Evolutionary conservation across 2,888 invertebrate species (phyloP).

Genomic region (Phengaris alcon): DNA sequence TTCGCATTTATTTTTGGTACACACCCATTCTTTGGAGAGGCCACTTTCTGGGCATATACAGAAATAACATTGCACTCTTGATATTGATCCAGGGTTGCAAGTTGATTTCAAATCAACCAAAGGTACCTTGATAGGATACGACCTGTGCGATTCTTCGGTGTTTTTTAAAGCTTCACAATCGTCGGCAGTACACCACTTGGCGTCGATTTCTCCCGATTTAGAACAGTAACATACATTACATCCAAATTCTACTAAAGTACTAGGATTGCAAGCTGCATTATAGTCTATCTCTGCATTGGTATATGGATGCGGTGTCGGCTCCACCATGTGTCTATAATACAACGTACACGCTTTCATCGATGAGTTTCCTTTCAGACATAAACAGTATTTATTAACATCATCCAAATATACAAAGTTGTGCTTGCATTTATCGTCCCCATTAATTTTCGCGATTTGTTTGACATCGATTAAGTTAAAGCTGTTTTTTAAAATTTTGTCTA

Average conservation of each 20-base stretch:
- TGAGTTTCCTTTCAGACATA: slow-evolving; percentile 55
- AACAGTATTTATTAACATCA: slow-evolving; percentile 54
- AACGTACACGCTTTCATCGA: slow-evolving; percentile 54
- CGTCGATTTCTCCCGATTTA: slow-evolving; percentile 60
- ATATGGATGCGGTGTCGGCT: slow-evolving; percentile 33
- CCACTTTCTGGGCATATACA: slow-evolving; percentile 68
- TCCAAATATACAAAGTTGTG: slow-evolving; percentile 55
- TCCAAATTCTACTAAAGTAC: slow-evolving; percentile 61
- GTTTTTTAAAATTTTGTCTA: slow-evolving; percentile 53
- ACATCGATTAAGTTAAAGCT: slow-evolving; percentile 48
- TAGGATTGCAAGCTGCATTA: slow-evolving; percentile 56
- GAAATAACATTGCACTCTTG: slow-evolving; percentile 63
- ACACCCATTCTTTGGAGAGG: slow-evolving; percentile 49
- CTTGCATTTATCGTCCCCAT: slow-evolving; percentile 46
- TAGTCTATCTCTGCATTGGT: slow-evolving; percentile 44
- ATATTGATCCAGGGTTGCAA: slow-evolving; percentile 60
- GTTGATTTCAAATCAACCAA: slow-evolving; percentile 38
- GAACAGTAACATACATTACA: slow-evolving; percentile 71
- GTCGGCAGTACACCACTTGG: slow-evolving; percentile 69
- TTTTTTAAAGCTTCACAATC: slow-evolving; percentile 58
- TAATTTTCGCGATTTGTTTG: slow-evolving; percentile 44
- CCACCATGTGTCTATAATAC: slow-evolving; percentile 37
- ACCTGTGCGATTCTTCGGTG: slow-evolving; percentile 48
- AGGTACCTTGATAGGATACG: slow-evolving; percentile 6
- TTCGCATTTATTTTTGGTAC: slow-evolving; percentile 60